Conservation (phyloP, 2,113 vertebrate genomes). For the Oxyura jamaicensis region DNA sequence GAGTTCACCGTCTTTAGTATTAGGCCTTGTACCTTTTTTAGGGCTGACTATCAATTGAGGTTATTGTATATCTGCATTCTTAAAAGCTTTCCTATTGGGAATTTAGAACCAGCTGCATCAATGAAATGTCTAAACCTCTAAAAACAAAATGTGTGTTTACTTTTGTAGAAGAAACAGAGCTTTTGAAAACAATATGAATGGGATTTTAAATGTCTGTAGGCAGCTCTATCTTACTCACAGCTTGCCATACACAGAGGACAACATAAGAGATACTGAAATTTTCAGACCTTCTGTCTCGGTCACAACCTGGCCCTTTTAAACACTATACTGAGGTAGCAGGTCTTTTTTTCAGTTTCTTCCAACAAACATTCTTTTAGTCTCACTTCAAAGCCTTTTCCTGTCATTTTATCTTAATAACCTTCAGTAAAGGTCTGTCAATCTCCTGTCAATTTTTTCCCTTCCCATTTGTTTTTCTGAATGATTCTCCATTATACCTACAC, state of each 20-base stretch:
- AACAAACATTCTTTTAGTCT: constrained; percentile 12
- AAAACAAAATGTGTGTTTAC: background rate
- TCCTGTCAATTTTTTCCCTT: background rate
- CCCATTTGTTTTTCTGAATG: background rate
- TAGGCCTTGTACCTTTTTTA: background rate
- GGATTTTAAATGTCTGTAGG: background rate
- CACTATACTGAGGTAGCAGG: background rate
- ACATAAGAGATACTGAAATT: background rate
- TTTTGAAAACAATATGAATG: background rate
- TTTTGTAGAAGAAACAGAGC: background rate
- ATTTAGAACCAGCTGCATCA: background rate
- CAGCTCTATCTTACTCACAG: background rate
- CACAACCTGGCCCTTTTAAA: background rate
- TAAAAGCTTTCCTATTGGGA: background rate
- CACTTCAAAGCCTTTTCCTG: constrained; percentile 12
- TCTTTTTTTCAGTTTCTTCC: background rate
- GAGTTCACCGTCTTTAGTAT: background rate
- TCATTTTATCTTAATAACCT: constrained; percentile 7
- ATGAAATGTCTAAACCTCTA: background rate
- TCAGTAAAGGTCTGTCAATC: background rate
- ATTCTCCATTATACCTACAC: background rate
- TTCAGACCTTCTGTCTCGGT: background rate
- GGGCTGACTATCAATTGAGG: background rate
- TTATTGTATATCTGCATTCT: background rate
- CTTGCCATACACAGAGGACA: background rate